Percentiles rank a stretch among this genome's conserved stretches.
phyloP scores from a whole-genome alignment of 2,113 vertebrate genomes.

The Todiramphus saurophagus region DNA sequence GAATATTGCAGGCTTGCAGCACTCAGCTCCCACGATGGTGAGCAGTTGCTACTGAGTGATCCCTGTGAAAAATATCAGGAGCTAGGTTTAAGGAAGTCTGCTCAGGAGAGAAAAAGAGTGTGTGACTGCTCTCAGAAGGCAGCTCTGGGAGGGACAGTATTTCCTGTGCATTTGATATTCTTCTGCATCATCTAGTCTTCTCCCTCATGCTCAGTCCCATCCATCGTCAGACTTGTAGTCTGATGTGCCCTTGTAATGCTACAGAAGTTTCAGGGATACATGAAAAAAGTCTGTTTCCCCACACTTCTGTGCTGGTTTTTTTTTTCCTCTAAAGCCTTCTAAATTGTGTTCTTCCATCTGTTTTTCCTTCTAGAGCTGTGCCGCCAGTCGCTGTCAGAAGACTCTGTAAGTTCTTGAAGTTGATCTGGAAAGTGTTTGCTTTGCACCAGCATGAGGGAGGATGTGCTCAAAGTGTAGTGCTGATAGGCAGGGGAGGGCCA shows the following conservation, averaged over 20 bases:
- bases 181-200: neutral
- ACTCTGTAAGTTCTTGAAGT: slow-evolving; percentile 84
- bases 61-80: neutral
- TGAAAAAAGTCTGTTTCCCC: neutral
- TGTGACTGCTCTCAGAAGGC: neutral
- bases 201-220: neutral
- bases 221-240: neutral
- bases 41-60: neutral
- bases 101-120: neutral
- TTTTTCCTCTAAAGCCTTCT: neutral
- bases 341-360: neutral
- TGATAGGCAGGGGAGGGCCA: neutral
- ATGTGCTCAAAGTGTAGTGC: neutral
- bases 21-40: neutral
- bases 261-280: neutral
- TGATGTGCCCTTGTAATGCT: neutral
- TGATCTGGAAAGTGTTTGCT: neutral
- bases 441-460: neutral
- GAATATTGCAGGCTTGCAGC: neutral
- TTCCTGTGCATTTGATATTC: neutral
- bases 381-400: slow-evolving; percentile 87
- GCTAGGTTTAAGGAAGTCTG: neutral
- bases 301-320: neutral
- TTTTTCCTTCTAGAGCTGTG: slow-evolving; percentile 84
- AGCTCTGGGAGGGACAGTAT: neutral